These are phyloP conservation scores for Caenorhabditis drosophilae DNA, from an alignment of 2,888 invertebrate genomes.

Conservation along the genomic window DNA sequence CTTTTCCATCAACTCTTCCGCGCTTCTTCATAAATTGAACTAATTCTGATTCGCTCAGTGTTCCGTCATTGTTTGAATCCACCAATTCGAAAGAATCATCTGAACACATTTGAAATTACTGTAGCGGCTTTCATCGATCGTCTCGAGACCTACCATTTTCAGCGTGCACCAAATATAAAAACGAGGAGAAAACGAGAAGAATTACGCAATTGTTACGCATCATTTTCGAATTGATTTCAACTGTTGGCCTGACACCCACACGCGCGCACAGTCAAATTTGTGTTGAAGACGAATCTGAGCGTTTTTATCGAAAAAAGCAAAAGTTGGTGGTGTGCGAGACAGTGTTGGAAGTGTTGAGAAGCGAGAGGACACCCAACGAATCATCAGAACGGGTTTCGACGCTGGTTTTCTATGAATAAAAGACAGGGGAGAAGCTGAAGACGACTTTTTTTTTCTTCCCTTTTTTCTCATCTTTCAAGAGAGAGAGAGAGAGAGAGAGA, in stretches of 20 bases:
- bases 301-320: background rate
- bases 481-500: no score
- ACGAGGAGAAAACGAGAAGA: background rate
- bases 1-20: conserved; percentile 25
- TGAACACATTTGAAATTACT: background rate
- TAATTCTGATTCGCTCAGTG: conserved; percentile 18
- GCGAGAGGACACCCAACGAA: no score
- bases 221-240: background rate
- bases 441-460: no score
- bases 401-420: no score
- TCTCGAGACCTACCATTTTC: background rate
- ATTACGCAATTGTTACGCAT: background rate
- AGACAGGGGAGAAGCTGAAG: no score
- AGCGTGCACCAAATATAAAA: background rate
- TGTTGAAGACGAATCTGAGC: background rate
- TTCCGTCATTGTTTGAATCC: conserved; percentile 34
- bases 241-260: no score
- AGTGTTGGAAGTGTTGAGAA: no score
- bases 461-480: no score
- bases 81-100: conserved; percentile 33
- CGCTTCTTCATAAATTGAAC: conserved; percentile 25
- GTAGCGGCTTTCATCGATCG: background rate
- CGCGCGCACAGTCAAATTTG: no score
- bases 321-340: no score
- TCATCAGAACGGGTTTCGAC: no score